These are phyloP conservation scores for Drosophila chauvacae DNA, from an alignment of 1,140 invertebrate genomes.

Conservation along the genomic window DNA sequence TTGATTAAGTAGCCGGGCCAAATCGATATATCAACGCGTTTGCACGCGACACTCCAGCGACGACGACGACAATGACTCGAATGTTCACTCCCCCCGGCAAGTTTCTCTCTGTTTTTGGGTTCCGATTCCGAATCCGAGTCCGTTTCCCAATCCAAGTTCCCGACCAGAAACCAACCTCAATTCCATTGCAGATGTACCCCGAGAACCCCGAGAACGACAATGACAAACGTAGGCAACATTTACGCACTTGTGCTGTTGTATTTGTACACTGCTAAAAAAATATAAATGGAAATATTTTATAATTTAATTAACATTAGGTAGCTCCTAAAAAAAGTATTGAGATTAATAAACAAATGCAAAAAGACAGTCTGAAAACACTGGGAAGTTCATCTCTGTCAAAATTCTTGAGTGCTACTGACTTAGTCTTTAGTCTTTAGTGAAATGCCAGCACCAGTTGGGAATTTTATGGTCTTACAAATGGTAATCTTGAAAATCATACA, in stretches of 20 bases:
- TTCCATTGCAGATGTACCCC: constrained; percentile 31
- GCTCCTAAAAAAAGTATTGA: too few relatives aligned
- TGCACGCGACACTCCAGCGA: constrained; percentile 56
- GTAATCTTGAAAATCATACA: neutral
- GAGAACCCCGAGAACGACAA: constrained; percentile 24
- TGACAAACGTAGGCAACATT: constrained; percentile 46
- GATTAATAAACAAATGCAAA: neutral
- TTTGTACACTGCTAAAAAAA: neutral
- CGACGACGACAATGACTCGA: constrained; percentile 24
- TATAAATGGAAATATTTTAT: neutral
- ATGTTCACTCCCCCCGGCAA: neutral
- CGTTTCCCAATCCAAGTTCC: constrained; percentile 21
- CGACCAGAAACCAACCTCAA: constrained; percentile 30
- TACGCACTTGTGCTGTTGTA: constrained; percentile 36
- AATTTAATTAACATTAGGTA: neutral
- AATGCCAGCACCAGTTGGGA: neutral
- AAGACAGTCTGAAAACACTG: neutral
- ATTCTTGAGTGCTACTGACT: neutral
- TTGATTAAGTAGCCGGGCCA: constrained; percentile 74
- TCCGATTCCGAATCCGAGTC: constrained; percentile 5
- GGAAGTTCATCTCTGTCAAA: neutral
- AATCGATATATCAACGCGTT: constrained; percentile 77
- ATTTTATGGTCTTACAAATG: neutral
- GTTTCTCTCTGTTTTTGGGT: constrained; percentile 1
- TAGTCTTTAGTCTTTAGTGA: neutral